These are phyloP conservation scores for Marmota flaviventris DNA, from an alignment of 2,113 vertebrate species.

Conservation along the genomic window DNA sequence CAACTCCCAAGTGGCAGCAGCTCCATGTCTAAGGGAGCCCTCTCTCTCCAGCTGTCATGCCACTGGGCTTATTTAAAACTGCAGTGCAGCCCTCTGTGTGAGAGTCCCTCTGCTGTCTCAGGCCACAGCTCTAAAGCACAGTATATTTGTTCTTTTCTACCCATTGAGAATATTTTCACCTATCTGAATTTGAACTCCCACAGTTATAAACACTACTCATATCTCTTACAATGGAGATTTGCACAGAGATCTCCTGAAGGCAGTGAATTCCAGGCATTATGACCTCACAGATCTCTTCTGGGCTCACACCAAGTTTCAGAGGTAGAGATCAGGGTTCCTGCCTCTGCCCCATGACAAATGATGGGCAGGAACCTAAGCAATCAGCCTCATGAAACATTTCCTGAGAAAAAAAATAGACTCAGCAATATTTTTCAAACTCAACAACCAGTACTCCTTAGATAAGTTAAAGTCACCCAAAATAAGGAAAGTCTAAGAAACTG, in stretches of 20 bases:
- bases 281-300: not conserved
- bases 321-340: not conserved
- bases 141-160: not conserved
- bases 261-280: not conserved
- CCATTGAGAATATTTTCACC: not conserved
- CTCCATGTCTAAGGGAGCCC: not conserved
- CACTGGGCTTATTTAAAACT: not conserved
- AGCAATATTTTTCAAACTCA: not conserved
- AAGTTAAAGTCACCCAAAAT: not conserved
- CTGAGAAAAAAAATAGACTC: not conserved
- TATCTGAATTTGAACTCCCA: not conserved
- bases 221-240: not conserved
- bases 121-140: not conserved
- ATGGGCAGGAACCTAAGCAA: not conserved
- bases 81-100: accelerated
- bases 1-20: too few relatives aligned
- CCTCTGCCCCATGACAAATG: not conserved
- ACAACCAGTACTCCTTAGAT: not conserved
- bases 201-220: not conserved
- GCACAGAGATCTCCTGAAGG: not conserved
- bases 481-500: not conserved
- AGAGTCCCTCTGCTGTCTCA: not conserved
- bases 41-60: not conserved
- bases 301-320: not conserved
- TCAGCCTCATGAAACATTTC: not conserved